phyloP scores from a whole-genome alignment of 2,888 invertebrate genomes.

The Plutella xylostella region DNA sequence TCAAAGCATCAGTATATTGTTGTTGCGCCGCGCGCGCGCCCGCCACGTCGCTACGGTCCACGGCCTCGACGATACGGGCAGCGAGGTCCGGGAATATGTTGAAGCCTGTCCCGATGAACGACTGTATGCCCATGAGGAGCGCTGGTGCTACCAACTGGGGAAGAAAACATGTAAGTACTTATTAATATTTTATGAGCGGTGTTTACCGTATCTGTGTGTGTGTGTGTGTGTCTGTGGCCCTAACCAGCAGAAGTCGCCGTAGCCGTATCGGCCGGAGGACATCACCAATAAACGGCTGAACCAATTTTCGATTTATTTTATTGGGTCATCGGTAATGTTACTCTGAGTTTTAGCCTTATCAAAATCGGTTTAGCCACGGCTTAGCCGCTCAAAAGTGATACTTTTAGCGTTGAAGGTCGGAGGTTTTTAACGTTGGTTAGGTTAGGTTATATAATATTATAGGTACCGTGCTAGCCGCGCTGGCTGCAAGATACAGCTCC shows the following conservation, averaged over 20 bases:
- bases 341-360: no score
- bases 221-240: not conserved
- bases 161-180: not conserved
- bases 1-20: no score
- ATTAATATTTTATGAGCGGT: no score
- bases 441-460: not conserved
- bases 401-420: not conserved
- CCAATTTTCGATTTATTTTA: no score
- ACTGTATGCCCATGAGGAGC: constrained; percentile 73
- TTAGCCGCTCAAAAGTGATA: not conserved
- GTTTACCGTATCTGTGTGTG: no score
- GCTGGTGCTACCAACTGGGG: constrained; percentile 72
- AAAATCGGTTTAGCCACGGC: not conserved
- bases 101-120: constrained; percentile 75
- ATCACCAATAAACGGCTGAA: not conserved
- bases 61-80: constrained; percentile 55
- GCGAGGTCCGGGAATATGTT: constrained; percentile 73
- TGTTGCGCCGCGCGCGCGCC: constrained; percentile 61
- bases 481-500: constrained; percentile 45
- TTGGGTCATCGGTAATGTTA: no score
- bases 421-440: no score
- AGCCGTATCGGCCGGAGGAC: no score
- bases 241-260: no score
- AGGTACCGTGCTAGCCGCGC: not conserved
- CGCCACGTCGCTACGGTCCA: constrained; percentile 41